Evolutionary conservation across 2,113 vertebrate genomes (phyloP).

Genomic region (Eupsittula cactorum): DNA sequence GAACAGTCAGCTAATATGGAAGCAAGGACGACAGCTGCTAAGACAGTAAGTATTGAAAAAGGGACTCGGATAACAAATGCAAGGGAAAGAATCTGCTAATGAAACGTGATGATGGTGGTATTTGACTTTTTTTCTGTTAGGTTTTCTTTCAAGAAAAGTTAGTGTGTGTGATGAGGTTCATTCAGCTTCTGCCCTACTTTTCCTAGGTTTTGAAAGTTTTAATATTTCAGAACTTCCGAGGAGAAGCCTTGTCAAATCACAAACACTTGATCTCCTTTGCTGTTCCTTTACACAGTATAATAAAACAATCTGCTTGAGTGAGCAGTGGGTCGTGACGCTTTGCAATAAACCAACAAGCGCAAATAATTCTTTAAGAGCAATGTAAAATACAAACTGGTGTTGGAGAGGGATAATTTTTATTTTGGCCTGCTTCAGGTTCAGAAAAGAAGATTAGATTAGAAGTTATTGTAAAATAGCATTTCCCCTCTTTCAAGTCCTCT

Average conservation of each 20-base stretch:
- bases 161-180: neutral
- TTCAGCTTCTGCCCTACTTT: neutral
- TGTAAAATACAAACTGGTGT: neutral
- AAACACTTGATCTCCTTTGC: neutral
- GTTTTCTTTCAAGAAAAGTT: neutral
- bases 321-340: neutral
- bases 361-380: neutral
- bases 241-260: neutral
- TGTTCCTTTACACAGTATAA: neutral
- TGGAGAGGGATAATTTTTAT: neutral
- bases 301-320: neutral
- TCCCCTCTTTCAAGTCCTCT: neutral
- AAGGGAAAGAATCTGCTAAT: neutral
- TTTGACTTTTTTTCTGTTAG: neutral
- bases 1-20: constrained; percentile 98
- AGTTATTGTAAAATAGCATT: neutral
- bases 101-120: neutral
- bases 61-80: neutral
- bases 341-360: neutral
- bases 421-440: neutral
- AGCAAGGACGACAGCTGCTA: constrained; percentile 95
- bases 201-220: neutral
- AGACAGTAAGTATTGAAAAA: constrained; percentile 88
- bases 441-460: neutral
- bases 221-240: neutral